Evolutionary conservation across 2,113 vertebrate genomes (phyloP), one percentile per base, ranked within the genome.

Genomic region (Dendrocopos noguchii): DNA sequence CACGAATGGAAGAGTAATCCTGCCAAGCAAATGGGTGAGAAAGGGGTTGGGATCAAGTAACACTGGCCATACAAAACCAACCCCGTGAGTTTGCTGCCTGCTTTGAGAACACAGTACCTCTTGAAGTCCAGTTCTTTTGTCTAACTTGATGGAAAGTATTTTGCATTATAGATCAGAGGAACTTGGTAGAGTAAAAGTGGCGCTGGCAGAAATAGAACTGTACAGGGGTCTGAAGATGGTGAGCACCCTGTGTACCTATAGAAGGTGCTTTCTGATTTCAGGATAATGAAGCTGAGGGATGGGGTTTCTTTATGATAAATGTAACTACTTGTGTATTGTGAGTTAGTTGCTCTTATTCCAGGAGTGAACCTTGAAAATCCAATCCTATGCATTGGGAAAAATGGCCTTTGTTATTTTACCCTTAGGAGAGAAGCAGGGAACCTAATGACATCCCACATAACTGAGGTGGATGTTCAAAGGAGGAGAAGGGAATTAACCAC

Each of bases 1-100:
- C 80, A 59, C 82, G 87, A 96, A 93, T 59, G 87, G 93, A 81
- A 88, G 88, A 91, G 85, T 83, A 94, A 94, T 90, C 71, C 63
- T 61, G 93, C 65, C 78, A 89, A 67, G 68, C 72, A 39, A 44
- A 65, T 36, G 94, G 56, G 55, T 63, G 61, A 80, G 86, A 81
- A 91, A 89, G 63, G 72, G 77, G 33, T 15, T 60, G 91, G 44
- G 87, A 94, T 94, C 93, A 82, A 92, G 84, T 96, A 92, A 91
- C 96, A 91, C 96, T 89, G 65, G 29, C 67, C 28, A 7, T 50
- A 75, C 10, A 78, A 73, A 76, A 70, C 0, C 3, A 84, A 25
- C 46, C 46, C 39, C 10, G 33, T 68, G 68, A 47, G 79, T 89
- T 77, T 91, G 79, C 80, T 82, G 80, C 70, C 80, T 91, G 22